Evolutionary conservation across 2,888 invertebrate species (phyloP).

Genomic region (Sturmia bella): DNA sequence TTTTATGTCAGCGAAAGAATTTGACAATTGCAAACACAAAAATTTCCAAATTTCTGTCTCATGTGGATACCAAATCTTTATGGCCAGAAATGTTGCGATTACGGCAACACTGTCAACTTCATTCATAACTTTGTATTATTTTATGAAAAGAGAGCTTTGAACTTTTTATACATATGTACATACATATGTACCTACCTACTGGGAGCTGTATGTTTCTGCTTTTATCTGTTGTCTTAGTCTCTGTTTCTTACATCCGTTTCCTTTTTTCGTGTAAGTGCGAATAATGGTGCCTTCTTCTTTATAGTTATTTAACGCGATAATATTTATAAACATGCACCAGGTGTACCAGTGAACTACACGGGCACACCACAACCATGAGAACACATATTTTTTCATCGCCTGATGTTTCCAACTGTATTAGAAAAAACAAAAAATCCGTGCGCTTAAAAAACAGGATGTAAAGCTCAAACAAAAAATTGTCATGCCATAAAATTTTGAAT

Average conservation of each 20-base stretch:
- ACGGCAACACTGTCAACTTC: slow-evolving; percentile 17
- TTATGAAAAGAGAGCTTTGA: slow-evolving; percentile 14
- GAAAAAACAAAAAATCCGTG: no score
- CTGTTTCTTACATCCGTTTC: slow-evolving; percentile 50
- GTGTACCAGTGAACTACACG: no score
- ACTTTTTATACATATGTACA: not conserved
- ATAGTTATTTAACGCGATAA: slow-evolving; percentile 36
- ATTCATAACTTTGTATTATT: slow-evolving; percentile 23
- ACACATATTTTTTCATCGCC: no score
- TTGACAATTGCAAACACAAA: no score
- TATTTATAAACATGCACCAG: slow-evolving; percentile 38
- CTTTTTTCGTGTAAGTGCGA: slow-evolving; percentile 31
- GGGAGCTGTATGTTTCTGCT: not conserved
- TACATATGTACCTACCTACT: no score
- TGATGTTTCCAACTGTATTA: no score
- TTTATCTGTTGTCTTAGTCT: slow-evolving; percentile 11
- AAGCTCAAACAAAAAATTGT: no score
- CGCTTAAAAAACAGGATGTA: no score
- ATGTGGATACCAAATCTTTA: not conserved
- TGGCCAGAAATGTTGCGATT: not conserved
- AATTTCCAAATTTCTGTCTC: no score
- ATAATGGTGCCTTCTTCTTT: not conserved
- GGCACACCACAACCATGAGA: no score
- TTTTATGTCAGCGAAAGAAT: no score
- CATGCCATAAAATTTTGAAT: no score